A percentile compares a stretch with the other conserved stretches of the same genome.
phyloP scores from a whole-genome alignment of 1,140 invertebrate species.

The Drosophila pectinifera region DNA sequence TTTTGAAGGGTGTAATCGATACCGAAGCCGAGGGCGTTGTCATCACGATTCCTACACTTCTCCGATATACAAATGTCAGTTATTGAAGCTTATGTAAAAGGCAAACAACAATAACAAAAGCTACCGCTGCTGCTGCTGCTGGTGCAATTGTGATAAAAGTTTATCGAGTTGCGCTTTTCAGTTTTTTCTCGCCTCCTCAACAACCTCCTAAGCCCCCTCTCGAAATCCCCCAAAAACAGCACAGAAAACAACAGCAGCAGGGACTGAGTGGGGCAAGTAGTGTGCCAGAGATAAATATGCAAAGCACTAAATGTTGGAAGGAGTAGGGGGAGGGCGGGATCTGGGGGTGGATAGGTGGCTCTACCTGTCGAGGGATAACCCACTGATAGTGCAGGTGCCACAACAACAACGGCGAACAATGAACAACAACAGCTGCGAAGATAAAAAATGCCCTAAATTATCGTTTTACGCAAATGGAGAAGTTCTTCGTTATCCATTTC shows the following conservation, averaged over 20 bases:
- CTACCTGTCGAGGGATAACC: slow-evolving; percentile 36
- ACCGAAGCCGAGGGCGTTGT: slow-evolving; percentile 37
- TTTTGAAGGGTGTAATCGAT: slow-evolving; percentile 17
- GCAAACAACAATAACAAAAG: slow-evolving; percentile 50
- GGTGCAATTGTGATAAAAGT: slow-evolving; percentile 79
- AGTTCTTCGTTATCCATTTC: slow-evolving; percentile 35
- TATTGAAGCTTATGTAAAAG: slow-evolving; percentile 53
- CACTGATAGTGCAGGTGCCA: slow-evolving; percentile 71
- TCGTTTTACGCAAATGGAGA: slow-evolving; percentile 50
- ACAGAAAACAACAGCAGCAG: slow-evolving; percentile 39
- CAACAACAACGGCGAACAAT: slow-evolving; percentile 46
- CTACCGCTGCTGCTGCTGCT: slow-evolving; percentile 48
- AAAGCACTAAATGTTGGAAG: slow-evolving; percentile 44
- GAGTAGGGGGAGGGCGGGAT: neutral
- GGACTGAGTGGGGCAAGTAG: slow-evolving; percentile 57
- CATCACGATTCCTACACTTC: slow-evolving; percentile 37
- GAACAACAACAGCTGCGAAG: slow-evolving; percentile 65
- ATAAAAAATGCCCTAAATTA: slow-evolving; percentile 77
- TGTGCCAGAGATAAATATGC: slow-evolving; percentile 78
- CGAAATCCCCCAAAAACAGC: slow-evolving; percentile 1
- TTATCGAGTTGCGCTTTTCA: slow-evolving; percentile 69
- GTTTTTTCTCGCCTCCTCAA: slow-evolving; percentile 40
- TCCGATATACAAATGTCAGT: slow-evolving; percentile 45
- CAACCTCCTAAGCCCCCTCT: slow-evolving; percentile 1
- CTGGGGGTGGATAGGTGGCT: slow-evolving; percentile 2